A percentile compares a stretch with the other conserved stretches of the same genome.
Conservation (phyloP, 2,113 vertebrate genomes). For the Mastomys coucha region DNA sequence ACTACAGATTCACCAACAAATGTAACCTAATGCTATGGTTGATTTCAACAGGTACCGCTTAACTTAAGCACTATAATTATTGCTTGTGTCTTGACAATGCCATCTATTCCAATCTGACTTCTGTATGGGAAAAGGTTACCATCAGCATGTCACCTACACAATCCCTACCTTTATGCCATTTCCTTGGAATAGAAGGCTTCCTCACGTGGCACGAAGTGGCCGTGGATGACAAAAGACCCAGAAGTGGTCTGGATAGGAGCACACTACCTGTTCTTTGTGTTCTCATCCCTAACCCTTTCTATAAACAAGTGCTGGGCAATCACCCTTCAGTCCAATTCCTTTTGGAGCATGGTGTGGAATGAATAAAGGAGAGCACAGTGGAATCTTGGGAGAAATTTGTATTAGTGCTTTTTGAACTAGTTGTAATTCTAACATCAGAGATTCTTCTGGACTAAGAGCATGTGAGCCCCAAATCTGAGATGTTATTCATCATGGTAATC, state of each 20-base stretch:
- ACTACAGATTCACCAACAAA: background rate
- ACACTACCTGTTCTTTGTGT: background rate
- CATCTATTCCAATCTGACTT: background rate
- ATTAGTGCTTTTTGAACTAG: conserved; percentile 43
- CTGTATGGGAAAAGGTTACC: background rate
- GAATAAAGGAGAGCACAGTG: conserved; percentile 33
- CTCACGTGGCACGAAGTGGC: background rate
- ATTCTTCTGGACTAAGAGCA: conserved; percentile 20
- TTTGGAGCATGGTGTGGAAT: background rate
- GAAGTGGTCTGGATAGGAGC: background rate
- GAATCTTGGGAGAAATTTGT: conserved; percentile 28
- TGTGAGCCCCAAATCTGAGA: conserved; percentile 10
- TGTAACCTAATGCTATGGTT: background rate
- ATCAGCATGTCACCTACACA: background rate
- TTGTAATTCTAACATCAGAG: conserved; percentile 49
- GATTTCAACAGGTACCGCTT: conserved; percentile 15
- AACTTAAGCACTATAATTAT: background rate
- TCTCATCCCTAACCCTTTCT: background rate
- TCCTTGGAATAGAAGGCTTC: conserved; percentile 20
- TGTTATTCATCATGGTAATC: background rate
- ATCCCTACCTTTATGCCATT: background rate
- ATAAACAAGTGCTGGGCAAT: background rate
- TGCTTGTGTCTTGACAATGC: conserved; percentile 3
- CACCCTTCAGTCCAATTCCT: background rate
- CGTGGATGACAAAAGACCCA: background rate